Evolutionary conservation across 2,888 invertebrate genomes (phyloP), one percentile per base, ranked within the genome.

Genomic region (Arge pagana): DNA sequence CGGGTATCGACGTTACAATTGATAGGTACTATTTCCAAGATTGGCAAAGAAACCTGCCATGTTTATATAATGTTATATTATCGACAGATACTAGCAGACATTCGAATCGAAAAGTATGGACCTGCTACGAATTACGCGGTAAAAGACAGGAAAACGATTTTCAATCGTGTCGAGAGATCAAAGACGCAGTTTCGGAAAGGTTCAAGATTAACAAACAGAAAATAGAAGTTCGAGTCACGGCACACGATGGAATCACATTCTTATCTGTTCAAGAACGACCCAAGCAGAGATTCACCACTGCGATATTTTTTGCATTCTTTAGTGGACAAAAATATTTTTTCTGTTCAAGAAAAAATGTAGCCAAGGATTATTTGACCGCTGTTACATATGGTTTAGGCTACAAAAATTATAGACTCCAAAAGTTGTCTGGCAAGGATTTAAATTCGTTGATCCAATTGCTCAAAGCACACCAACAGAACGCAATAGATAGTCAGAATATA

Each of bases 41-140:
- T 15, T 5, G 4, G 8, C 3, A 35, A 5, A 3, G 18, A 11
- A 35, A 5, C 18, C 10, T 35, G n/a, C 21, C n/a, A n/a, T n/a
- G n/a, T n/a, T n/a, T n/a, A n/a, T n/a, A n/a, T n/a, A n/a, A n/a
- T n/a, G n/a, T n/a, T n/a, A n/a, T n/a, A n/a, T n/a, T n/a, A 30
- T 31, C 1, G 19, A 21, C 31, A 74, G 74, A 72, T 5, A 13
- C 66, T 4, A 72, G 73, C 53, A 67, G 66, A 55, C 73, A 74
- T 55, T 57, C 56, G 19, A 57, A 55, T 1, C 65, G 53, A 39
- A 69, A 56, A 51, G 41, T 39, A 15, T 74, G 74, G 74, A 62
- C 67, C 24, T 57, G 60, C 11, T 61, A 67, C 19, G 56, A 56
- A 35, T 57, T 71, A 26, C 58, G 35, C 26, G 54, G 50, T 4